Evolutionary conservation across 2,113 vertebrate species (phyloP).

Genomic region (Gobius niger): DNA sequence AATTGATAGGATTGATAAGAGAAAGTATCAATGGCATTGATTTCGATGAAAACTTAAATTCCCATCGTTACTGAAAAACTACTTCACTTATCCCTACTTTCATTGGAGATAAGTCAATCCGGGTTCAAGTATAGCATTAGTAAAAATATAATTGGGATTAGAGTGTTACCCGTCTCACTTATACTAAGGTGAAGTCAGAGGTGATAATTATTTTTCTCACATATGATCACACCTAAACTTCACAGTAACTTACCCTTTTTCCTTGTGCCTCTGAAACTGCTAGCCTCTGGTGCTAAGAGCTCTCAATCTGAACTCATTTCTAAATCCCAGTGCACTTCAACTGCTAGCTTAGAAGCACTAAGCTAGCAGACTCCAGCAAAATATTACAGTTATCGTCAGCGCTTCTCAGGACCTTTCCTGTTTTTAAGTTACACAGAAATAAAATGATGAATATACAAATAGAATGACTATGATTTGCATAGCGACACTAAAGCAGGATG

Average conservation of each 20-base stretch:
- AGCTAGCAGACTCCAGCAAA: not conserved
- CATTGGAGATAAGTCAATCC: no score
- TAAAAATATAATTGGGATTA: not conserved
- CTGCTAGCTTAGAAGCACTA: constrained; percentile 34
- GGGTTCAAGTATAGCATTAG: no score
- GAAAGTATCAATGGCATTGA: no score
- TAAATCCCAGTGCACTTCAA: constrained; percentile 21
- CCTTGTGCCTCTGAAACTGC: constrained; percentile 22
- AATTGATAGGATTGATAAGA: no score
- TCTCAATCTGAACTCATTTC: constrained; percentile 29
- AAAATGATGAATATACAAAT: no score
- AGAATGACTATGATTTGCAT: no score
- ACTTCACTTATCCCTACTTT: no score
- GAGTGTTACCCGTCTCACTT: constrained; percentile 6
- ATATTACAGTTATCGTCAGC: not conserved
- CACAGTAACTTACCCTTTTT: not conserved
- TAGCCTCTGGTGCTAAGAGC: constrained; percentile 22
- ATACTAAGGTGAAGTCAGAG: constrained; percentile 11
- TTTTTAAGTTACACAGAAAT: no score
- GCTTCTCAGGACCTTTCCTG: no score
- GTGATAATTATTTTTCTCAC: constrained; percentile 25
- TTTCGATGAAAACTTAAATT: no score
- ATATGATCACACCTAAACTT: not conserved
- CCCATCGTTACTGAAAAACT: no score
- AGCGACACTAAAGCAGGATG: not conserved